Base-by-base conservation (phyloP, 2,888 invertebrate species). In the Perizoma flavofasciatum region DNA sequence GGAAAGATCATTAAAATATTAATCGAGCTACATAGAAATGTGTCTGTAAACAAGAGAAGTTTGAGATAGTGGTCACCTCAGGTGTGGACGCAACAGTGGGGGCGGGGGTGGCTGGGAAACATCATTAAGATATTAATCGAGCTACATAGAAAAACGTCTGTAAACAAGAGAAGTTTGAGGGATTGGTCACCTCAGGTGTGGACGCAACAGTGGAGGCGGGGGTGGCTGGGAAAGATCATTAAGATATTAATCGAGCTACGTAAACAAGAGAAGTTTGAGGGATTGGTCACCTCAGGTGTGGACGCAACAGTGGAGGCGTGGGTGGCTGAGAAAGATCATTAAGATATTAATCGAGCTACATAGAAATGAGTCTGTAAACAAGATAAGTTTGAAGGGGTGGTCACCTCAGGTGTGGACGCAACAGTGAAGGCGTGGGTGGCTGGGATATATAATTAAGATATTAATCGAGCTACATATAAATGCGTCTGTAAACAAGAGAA, bases 31-130 rank as follows among this genome's bases (percentile, higher is more conserved):
- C n/a, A n/a, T n/a, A n/a, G n/a, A n/a, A n/a, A n/a, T n/a, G n/a
- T n/a, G n/a, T n/a, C n/a, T n/a, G n/a, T n/a, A n/a, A n/a, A n/a
- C n/a, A n/a, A n/a, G n/a, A n/a, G n/a, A n/a, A n/a, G n/a, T n/a
- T n/a, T n/a, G 63, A 11, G 4, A 66, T 50, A 0, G 61, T 46
- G 0, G 65, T 46, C 0, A 76, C 53, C 1, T 61, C 59, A 34
- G 44, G 0, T 39, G 32, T n/a, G 44, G 41, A 32, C 4, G 59
- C 49, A 9, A 67, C 52, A 0, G 63, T 37, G 3, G 54, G 41
- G 45, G 51, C 45, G 37, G 49, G 22, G 9, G 54, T 49, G 9
- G 54, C 49, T 34, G 48, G 10, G 5, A 33, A 33, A 45, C 9
- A 51, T 34, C 34, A 35, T 35, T 35, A 11, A 9, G 9, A 32